These are phyloP conservation scores for Nerophis ophidion DNA, from an alignment of 2,113 vertebrate genomes.

Conservation along the genomic window DNA sequence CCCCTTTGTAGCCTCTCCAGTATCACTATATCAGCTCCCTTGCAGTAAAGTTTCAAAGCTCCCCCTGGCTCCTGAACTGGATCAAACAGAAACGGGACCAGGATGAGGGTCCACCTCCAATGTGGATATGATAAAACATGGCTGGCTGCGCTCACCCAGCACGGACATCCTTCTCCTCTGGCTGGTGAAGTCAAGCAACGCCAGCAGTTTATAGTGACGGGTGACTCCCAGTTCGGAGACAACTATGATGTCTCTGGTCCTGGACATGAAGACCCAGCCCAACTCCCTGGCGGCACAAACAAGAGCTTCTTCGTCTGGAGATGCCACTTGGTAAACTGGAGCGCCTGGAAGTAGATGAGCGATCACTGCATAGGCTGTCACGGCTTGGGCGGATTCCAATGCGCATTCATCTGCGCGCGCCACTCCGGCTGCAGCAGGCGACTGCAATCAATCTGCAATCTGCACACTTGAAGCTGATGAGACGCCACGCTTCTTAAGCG, in stretches of 20 bases:
- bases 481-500: too few species aligned
- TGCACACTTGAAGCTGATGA: too few species aligned
- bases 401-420: too few species aligned
- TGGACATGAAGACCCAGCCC: conserved; percentile 83
- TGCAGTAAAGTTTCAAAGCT: conserved; percentile 83
- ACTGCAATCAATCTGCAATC: too few species aligned
- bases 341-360: conserved; percentile 61
- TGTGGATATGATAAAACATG: neutral
- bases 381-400: too few species aligned
- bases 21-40: conserved; percentile 88
- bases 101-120: neutral
- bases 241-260: conserved; percentile 80
- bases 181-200: conserved; percentile 90
- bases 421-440: too few species aligned
- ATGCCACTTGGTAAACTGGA: conserved; percentile 85
- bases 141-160: conserved; percentile 72
- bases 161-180: conserved; percentile 89
- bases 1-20: conserved; percentile 71
- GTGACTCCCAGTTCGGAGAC: conserved; percentile 79
- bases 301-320: conserved; percentile 87
- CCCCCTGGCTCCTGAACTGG: conserved; percentile 85
- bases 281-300: conserved; percentile 82
- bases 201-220: conserved; percentile 77
- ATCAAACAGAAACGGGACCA: conserved; percentile 12
- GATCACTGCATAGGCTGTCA: too few species aligned